These are phyloP conservation scores for Chrysocyon brachyurus DNA, from an alignment of 2,797 vertebrate species.

Conservation along the genomic window DNA sequence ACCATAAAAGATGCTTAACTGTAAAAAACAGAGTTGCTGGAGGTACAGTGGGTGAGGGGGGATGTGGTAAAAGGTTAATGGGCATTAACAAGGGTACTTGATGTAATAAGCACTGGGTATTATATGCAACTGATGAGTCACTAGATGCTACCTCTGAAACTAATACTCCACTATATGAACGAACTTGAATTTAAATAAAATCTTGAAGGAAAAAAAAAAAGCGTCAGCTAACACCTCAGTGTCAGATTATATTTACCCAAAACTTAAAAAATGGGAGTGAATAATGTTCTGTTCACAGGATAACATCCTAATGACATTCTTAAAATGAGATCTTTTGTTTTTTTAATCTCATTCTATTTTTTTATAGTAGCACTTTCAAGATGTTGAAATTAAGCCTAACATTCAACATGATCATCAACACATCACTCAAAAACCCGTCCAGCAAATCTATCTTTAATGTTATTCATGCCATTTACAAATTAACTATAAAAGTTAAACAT, in stretches of 20 bases:
- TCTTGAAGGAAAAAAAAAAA: background rate
- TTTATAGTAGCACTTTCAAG: slow-evolving; percentile 32
- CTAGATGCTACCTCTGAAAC: background rate
- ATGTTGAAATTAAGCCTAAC: slow-evolving; percentile 46
- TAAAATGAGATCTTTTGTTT: slow-evolving; percentile 46
- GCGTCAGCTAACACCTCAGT: slow-evolving; percentile 58
- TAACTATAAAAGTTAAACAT: slow-evolving; percentile 9
- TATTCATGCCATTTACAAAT: slow-evolving; percentile 50
- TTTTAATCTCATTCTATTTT: slow-evolving; percentile 10
- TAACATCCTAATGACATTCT: slow-evolving; percentile 7
- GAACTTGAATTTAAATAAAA: background rate
- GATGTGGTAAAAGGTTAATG: too few relatives aligned
- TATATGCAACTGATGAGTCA: too few relatives aligned
- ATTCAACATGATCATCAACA: slow-evolving; percentile 48
- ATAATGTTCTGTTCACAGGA: slow-evolving; percentile 44
- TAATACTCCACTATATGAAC: background rate
- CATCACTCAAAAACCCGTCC: slow-evolving; percentile 25
- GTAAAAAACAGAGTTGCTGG: too few relatives aligned
- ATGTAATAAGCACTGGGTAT: too few relatives aligned
- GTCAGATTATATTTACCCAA: slow-evolving; percentile 55
- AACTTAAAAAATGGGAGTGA: background rate
- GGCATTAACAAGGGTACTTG: too few relatives aligned
- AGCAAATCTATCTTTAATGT: background rate
- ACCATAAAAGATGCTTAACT: background rate
- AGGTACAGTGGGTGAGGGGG: too few relatives aligned